Base-by-base conservation (phyloP, 2,797 vertebrate species). In the Rhabdophis nuchalis region DNA sequence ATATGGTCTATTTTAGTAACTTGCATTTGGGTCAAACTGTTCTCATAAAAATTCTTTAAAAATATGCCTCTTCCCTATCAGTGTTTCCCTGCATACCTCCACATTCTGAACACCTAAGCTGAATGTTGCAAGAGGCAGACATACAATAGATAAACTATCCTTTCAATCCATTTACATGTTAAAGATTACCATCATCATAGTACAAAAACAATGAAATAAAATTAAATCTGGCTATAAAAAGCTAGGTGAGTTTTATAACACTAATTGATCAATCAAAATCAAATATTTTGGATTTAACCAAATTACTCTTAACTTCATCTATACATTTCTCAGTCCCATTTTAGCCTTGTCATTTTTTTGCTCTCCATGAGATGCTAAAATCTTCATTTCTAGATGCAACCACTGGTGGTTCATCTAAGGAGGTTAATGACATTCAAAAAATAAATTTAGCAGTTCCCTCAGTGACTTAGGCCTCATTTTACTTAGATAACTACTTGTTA, bases 1-100 rank as follows among this genome's bases (percentile, higher is more conserved):
- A 94, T 93, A 95, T 93, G 93, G 93, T 95, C 90, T 94, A 95
- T 97, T 96, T 96, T 93, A 92, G 89, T 96, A 93, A 92, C 93
- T 96, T 95, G 94, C 94, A 96, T 97, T 96, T 96, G 95, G 96
- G 95, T 97, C 96, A 96, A 95, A 95, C 94, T 96, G 95, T 96
- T 96, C 96, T 96, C 94, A 94, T 95, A 95, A 87, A 96, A 96
- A 95, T 95, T 96, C 94, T 96, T 96, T 96, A 96, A 95, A 96
- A 96, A 95, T 85, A 93, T 87, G 85, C 94, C 13, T 91, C 85
- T 95, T 56, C 86, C 58, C 18, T n/a, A 12, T 41, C 32, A 61
- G 68, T 88, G 46, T 87, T 72, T 72, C 64, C n/a, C 20, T 82
- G 36, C 1, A 5, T 46, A 82, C 23, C 25, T 68, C 10, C 90